A percentile compares a stretch with the other conserved stretches of the same genome.
Evolutionary conservation across 2,888 invertebrate genomes (phyloP).

Genomic region (Drosophila mayaguana): DNA sequence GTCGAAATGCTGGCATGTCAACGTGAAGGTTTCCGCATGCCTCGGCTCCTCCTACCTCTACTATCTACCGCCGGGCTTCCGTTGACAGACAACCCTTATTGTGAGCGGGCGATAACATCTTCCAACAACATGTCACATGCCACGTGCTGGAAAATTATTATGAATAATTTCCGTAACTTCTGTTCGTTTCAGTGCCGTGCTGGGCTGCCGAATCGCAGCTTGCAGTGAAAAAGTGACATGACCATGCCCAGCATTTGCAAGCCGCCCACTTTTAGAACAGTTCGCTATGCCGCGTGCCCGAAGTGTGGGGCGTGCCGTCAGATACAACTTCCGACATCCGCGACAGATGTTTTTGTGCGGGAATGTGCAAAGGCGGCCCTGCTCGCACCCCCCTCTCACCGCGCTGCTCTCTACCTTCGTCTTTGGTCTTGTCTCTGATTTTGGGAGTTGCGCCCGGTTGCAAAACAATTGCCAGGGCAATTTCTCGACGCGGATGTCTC

Average conservation of each 20-base stretch:
- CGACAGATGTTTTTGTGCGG: conserved; percentile 74
- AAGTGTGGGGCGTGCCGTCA: conserved; percentile 78
- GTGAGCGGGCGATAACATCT: conserved; percentile 50
- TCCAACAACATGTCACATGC: conserved; percentile 46
- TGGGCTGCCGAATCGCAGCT: conserved; percentile 61
- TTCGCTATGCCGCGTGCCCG: conserved; percentile 36
- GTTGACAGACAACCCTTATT: conserved; percentile 72
- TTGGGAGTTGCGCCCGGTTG: conserved; percentile 69
- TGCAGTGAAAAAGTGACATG: conserved; percentile 68
- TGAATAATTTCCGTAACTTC: conserved; percentile 81
- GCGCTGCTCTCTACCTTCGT: background rate
- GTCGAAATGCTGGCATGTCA: conserved; percentile 12
- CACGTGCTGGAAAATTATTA: conserved; percentile 77
- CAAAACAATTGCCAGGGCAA: conserved; percentile 72
- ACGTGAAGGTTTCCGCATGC: background rate
- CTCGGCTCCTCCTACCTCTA: conserved; percentile 4
- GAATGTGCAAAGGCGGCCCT: conserved; percentile 42
- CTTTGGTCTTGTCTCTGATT: conserved; percentile 18
- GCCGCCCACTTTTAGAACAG: background rate
- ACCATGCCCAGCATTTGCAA: conserved; percentile 50
- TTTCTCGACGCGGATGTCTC: conserved; percentile 70
- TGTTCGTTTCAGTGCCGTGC: conserved; percentile 42
- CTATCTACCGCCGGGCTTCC: conserved; percentile 52
- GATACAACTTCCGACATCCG: conserved; percentile 80
- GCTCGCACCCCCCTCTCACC: background rate